These are phyloP conservation scores for Sebastes elongatus DNA, from an alignment of 2,797 vertebrate species.

Conservation along the genomic window DNA sequence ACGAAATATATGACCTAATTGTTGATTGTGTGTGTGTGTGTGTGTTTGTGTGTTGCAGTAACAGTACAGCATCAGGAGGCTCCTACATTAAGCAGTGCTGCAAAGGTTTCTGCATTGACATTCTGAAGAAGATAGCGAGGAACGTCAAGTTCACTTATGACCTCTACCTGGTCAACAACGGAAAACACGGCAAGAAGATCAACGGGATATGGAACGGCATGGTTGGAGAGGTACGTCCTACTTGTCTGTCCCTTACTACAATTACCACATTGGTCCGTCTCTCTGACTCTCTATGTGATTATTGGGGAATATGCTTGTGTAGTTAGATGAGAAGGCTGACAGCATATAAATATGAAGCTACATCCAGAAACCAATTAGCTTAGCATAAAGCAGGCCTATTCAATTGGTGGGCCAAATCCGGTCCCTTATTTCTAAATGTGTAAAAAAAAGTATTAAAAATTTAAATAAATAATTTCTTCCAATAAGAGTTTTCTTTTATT, in stretches of 20 bases:
- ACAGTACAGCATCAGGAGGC: constrained; percentile 87
- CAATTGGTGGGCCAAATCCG: no score
- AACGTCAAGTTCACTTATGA: constrained; percentile 98
- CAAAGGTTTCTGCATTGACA: constrained; percentile 98
- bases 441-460: no score
- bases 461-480: no score
- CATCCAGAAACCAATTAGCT: background rate
- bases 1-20: constrained; percentile 1
- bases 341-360: background rate
- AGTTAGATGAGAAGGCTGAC: background rate
- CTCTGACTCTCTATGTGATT: background rate
- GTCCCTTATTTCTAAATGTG: no score
- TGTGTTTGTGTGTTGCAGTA: constrained; percentile 81
- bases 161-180: constrained; percentile 96
- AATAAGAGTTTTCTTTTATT: no score
- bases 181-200: constrained; percentile 98
- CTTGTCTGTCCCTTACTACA: background rate
- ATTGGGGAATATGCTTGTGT: background rate
- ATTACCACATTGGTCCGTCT: background rate
- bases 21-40: constrained; percentile 40
- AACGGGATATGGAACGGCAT: constrained; percentile 98
- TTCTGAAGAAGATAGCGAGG: constrained; percentile 95
- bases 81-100: constrained; percentile 95
- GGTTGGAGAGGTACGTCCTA: constrained; percentile 91
- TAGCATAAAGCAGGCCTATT: background rate